Evolutionary conservation across 2,113 vertebrate genomes (phyloP), one percentile per base, ranked within the genome.

Genomic region (Tretioscincus oriximinensis): DNA sequence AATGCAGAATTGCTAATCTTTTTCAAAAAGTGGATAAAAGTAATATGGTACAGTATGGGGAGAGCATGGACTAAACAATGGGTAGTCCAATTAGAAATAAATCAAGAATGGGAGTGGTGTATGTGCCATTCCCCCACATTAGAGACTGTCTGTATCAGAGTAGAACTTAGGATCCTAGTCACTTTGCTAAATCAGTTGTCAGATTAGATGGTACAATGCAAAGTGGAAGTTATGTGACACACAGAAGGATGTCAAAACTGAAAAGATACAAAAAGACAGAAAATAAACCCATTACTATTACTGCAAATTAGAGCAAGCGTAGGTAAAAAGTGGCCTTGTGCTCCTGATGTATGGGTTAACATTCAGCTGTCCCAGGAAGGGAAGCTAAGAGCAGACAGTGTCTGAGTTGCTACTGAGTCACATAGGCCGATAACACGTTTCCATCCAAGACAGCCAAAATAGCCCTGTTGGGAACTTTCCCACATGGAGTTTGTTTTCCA

Each of bases 351-450:
- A 71, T 29, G 73, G 72, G 72, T 79, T 84, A 80, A 80, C 63
- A 35, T 72, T n/a, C 47, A 63, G 28, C 70, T 20, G n/a, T 67
- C 70, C 28, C 18, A 54, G 41, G 64, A 54, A 61, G 82, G 77
- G 82, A 84, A 80, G 72, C 72, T 75, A 72, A 24, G 58, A 71
- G 77, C 82, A 84, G 82, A 80, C 66, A 6, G 71, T 80, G 77
- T 28, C 77, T 84, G 82, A 84, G 72, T 84, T 74, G 77, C 82
- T 70, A 58, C 71, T 84, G 82, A 84, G 82, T 84, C 82, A 84
- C 72, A 64, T 58, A 78, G 51, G 41, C 77, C 72, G 45, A 75
- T 84, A 75, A 75, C 82, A 68, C 65, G 35, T 84, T 79, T 78
- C 77, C 64, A 78, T 54, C 51, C 67, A 63, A 78, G 71, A 51